A percentile compares a stretch with the other conserved stretches of the same genome.
These are phyloP conservation scores for Noctua comes DNA, from an alignment of 2,888 invertebrate genomes.

Conservation along the genomic window DNA sequence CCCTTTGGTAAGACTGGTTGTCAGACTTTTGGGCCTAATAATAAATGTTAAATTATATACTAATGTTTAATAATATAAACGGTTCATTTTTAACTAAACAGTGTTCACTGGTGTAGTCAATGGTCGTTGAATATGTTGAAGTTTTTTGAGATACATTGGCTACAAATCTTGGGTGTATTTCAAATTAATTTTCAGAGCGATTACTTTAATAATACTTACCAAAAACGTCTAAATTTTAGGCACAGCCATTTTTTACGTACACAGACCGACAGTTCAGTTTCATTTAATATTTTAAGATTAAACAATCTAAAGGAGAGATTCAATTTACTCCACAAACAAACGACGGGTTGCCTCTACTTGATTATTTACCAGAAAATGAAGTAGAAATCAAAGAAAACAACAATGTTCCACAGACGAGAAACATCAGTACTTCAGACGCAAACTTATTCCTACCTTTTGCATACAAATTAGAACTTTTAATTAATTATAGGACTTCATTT, in stretches of 20 bases:
- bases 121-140: too few relatives aligned
- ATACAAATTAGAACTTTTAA: constrained; percentile 72
- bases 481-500: constrained; percentile 71
- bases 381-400: constrained; percentile 58
- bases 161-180: neutral
- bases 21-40: too few relatives aligned
- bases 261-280: constrained; percentile 23
- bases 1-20: too few relatives aligned
- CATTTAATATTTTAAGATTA: constrained; percentile 73
- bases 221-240: neutral
- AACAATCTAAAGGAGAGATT: constrained; percentile 78
- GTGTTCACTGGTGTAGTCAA: neutral
- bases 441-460: constrained; percentile 65
- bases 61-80: too few relatives aligned
- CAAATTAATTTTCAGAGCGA: neutral
- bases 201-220: neutral
- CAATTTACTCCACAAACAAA: constrained; percentile 80
- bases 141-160: too few relatives aligned
- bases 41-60: too few relatives aligned
- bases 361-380: constrained; percentile 68
- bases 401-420: constrained; percentile 39
- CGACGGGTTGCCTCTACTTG: constrained; percentile 66
- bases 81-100: neutral
- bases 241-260: neutral
- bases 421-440: constrained; percentile 37